These are phyloP conservation scores for Standfussiana lucernea DNA, from an alignment of 2,888 invertebrate genomes.

Conservation along the genomic window DNA sequence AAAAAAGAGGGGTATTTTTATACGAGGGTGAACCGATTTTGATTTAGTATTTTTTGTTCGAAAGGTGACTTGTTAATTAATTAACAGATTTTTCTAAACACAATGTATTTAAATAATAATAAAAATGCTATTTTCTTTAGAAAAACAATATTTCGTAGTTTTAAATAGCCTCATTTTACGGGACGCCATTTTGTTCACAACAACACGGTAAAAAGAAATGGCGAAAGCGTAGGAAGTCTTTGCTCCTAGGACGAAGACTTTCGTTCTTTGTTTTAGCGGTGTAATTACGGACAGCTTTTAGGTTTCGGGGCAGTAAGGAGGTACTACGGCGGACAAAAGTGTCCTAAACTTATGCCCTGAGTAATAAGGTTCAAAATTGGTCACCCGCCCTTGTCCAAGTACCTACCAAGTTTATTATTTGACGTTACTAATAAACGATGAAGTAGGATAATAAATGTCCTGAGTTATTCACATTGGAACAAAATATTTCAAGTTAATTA, in stretches of 20 bases:
- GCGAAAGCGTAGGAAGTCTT: slow-evolving; percentile 16
- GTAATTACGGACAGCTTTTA: slow-evolving; percentile 29
- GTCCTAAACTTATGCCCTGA: background rate
- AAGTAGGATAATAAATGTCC: background rate
- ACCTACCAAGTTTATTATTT: background rate
- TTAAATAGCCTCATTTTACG: slow-evolving; percentile 6
- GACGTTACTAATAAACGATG: background rate
- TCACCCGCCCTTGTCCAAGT: background rate
- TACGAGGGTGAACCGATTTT: background rate
- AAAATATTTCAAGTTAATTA: background rate
- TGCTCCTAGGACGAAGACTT: slow-evolving; percentile 14
- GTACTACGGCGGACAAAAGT: background rate
- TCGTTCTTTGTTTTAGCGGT: slow-evolving; percentile 31
- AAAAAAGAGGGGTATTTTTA: too few species aligned
- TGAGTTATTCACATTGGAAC: background rate
- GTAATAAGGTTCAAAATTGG: background rate
- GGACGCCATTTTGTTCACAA: slow-evolving; percentile 23
- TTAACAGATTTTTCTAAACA: background rate
- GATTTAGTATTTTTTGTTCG: background rate
- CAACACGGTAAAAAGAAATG: slow-evolving; percentile 33
- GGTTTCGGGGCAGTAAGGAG: background rate
- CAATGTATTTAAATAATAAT: background rate
- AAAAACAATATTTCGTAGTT: slow-evolving; percentile 5
- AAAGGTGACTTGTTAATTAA: background rate
- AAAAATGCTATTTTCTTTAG: background rate